Percentiles rank a stretch among this genome's conserved stretches.
phyloP scores from a whole-genome alignment of 2,888 invertebrate species.

The Synanthedon tipuliformis region DNA sequence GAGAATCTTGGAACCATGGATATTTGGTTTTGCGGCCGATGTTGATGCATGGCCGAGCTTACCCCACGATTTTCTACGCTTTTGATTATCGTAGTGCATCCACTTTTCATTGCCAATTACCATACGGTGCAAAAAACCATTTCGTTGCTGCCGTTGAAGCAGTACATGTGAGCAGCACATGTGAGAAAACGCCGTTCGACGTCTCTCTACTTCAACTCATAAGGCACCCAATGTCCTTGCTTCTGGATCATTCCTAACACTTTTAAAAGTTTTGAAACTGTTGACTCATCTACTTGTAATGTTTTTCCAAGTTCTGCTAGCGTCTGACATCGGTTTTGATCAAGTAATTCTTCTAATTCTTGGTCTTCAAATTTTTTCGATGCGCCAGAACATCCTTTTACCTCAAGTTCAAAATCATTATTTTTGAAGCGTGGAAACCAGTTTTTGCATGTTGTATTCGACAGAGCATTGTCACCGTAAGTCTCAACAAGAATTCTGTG shows the following conservation, averaged over 20 bases:
- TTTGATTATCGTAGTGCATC: not conserved
- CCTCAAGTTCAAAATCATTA: constrained; percentile 2
- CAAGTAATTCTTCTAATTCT: constrained; percentile 1
- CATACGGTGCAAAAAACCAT: not conserved
- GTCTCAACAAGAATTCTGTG: constrained; percentile 4
- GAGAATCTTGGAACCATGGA: not conserved
- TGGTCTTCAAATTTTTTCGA: too few species aligned
- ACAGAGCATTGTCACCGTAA: constrained; percentile 1
- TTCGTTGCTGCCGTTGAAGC: not conserved
- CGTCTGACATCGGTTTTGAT: not conserved
- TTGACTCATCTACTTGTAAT: not conserved
- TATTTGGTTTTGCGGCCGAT: not conserved
- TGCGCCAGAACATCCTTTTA: too few species aligned
- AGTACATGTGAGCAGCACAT: not conserved
- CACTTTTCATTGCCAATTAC: not conserved
- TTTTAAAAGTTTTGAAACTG: not conserved
- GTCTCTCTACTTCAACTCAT: not conserved
- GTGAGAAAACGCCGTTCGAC: not conserved
- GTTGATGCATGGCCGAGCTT: not conserved
- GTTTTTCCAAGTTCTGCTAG: not conserved
- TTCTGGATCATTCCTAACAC: not conserved
- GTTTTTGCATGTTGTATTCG: constrained; percentile 1
- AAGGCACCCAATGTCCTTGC: not conserved
- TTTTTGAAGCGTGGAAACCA: constrained; percentile 2
- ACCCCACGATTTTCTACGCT: not conserved